Percentiles rank a stretch among this genome's conserved stretches.
Conservation (phyloP, 2,113 vertebrate species). For the Gopherus evgoodei region DNA sequence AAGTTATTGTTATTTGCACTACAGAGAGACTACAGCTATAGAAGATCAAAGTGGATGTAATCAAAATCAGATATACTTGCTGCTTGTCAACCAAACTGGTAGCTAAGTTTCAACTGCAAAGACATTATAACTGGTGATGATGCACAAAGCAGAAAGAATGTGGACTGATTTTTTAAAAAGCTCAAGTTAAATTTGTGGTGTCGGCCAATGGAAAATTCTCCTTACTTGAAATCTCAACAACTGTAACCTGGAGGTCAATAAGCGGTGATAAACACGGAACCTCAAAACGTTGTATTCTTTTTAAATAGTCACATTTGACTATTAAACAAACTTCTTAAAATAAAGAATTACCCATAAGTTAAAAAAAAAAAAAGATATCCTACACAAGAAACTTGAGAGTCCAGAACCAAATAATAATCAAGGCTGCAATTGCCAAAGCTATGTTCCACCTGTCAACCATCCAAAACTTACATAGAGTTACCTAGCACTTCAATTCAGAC, state of each 20-base stretch:
- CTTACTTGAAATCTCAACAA: background rate
- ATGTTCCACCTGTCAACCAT: background rate
- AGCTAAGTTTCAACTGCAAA: background rate
- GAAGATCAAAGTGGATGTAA: background rate
- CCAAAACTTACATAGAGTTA: background rate
- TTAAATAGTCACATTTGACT: background rate
- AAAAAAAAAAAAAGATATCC: background rate
- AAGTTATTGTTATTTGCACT: background rate
- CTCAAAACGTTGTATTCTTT: background rate
- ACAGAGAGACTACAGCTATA: background rate
- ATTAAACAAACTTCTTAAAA: background rate
- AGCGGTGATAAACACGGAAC: background rate
- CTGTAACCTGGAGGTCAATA: background rate
- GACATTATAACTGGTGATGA: background rate
- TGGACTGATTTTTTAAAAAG: background rate
- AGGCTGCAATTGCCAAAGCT: background rate
- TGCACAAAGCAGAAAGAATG: background rate
- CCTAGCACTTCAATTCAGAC: background rate
- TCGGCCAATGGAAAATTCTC: background rate
- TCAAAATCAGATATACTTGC: background rate
- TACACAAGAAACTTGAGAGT: background rate
- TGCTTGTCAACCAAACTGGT: background rate
- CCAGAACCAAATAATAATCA: background rate
- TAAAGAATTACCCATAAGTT: background rate
- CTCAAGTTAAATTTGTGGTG: background rate